A percentile compares a stretch with the other conserved stretches of the same genome.
These are phyloP conservation scores for Doris montereyensis DNA, from an alignment of 2,888 invertebrate genomes.

Conservation along the genomic window DNA sequence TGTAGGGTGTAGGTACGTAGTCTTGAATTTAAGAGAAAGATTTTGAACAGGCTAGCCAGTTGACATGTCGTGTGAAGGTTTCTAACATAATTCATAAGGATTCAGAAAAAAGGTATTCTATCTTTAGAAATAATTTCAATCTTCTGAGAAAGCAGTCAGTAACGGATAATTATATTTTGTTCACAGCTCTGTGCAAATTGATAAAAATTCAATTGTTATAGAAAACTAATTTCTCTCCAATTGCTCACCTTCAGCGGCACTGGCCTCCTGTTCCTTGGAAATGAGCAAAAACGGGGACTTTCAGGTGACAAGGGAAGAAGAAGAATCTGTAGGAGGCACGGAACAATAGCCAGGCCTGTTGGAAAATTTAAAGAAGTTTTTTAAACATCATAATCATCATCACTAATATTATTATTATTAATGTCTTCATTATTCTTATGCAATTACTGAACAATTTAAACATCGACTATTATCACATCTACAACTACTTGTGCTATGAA, in stretches of 20 bases:
- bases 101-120: too few species aligned
- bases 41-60: too few species aligned
- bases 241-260: constrained; percentile 85
- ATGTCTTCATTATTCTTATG: too few species aligned
- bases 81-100: too few species aligned
- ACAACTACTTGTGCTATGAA: too few species aligned
- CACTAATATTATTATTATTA: too few species aligned
- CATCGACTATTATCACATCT: too few species aligned
- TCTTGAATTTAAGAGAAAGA: too few species aligned
- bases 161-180: not conserved
- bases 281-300: constrained; percentile 94
- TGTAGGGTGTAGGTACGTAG: not conserved
- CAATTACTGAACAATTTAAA: too few species aligned
- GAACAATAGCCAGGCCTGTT: constrained; percentile 87
- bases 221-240: not conserved
- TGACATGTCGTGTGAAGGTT: too few species aligned
- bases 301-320: constrained; percentile 96
- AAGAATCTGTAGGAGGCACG: constrained; percentile 90
- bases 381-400: too few species aligned
- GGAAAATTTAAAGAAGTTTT: too few species aligned
- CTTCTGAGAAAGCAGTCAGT: not conserved
- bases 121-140: not conserved
- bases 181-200: not conserved
- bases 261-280: constrained; percentile 93
- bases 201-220: not conserved